Base-by-base conservation (phyloP, 2,888 invertebrate species). In the Nomada lathburiana region DNA sequence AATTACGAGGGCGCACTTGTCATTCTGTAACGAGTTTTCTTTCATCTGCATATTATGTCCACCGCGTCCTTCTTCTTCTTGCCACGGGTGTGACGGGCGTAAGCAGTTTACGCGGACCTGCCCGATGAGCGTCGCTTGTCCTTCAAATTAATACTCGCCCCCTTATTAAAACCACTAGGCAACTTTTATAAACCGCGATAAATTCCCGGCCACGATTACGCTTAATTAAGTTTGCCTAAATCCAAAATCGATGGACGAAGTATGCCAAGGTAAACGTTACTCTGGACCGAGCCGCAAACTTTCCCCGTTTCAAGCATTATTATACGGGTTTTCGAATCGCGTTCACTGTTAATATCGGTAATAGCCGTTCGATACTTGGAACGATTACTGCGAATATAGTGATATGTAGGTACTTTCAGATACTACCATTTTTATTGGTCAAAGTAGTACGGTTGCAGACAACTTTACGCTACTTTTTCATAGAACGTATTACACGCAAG, bases 21-120 rank as follows among this genome's bases (percentile, higher is more conserved):
- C 89, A 80, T 86, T 80, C 84, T 87, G 86, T 88, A 88, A 88
- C 87, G 89, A 88, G 88, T 86, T 88, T 88, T 88, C 88, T 88
- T 88, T 88, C 86, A 88, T 87, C 86, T 85, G 86, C 89, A 81
- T 87, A 87, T 83, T 81, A 85, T 76, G 71, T 64, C 80, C 59
- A 20, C 68, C 79, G 63, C 71, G 77, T 64, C 79, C 80, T 82
- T 76, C 80, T 79, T 84, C 64, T 42, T 57, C 64, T 57, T 57
- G 47, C 70, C 74, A 67, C 76, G 68, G 64, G 77, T 57, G n/a
- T 20, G 52, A 62, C 55, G 80, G 78, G 82, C 77, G 83, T 86
- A 86, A 88, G 86, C 86, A 83, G 88, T 86, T 84, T 79, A 82
- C 80, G 80, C 84, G 53, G 44, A 29, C 36, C 67, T 70, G 64